These are phyloP conservation scores for Lamprotornis superbus DNA, from an alignment of 2,113 vertebrate species.

Conservation along the genomic window DNA sequence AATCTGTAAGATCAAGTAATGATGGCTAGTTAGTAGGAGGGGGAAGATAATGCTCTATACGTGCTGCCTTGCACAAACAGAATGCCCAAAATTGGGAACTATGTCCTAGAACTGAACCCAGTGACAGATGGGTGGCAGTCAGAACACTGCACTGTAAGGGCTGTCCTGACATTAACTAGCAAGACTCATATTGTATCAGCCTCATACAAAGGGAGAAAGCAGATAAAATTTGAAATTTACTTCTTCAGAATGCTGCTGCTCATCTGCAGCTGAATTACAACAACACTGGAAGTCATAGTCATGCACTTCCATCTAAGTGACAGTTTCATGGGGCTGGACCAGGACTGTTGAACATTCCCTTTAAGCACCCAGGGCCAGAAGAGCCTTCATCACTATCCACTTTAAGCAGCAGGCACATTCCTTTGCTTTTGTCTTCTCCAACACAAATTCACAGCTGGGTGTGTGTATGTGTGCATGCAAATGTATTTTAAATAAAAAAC, in stretches of 20 bases:
- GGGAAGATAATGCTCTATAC: neutral
- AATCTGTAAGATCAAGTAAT: constrained; percentile 46
- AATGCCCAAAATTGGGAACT: neutral
- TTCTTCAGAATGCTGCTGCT: neutral
- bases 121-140: neutral
- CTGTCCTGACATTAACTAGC: neutral
- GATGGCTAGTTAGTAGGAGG: constrained; percentile 1
- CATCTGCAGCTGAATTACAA: neutral
- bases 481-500: constrained; percentile 15
- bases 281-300: neutral
- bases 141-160: neutral
- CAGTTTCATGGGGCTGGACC: neutral
- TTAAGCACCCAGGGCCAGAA: neutral
- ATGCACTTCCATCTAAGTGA: neutral
- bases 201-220: neutral
- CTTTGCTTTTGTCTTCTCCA: neutral
- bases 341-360: neutral
- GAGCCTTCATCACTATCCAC: neutral
- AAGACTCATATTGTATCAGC: neutral
- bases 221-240: neutral
- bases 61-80: neutral
- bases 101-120: neutral
- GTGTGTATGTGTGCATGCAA: neutral
- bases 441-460: neutral
- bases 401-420: neutral